Percentiles rank a stretch among this genome's conserved stretches.
Evolutionary conservation across 2,113 vertebrate species (phyloP).

Genomic region (Laticauda colubrina): DNA sequence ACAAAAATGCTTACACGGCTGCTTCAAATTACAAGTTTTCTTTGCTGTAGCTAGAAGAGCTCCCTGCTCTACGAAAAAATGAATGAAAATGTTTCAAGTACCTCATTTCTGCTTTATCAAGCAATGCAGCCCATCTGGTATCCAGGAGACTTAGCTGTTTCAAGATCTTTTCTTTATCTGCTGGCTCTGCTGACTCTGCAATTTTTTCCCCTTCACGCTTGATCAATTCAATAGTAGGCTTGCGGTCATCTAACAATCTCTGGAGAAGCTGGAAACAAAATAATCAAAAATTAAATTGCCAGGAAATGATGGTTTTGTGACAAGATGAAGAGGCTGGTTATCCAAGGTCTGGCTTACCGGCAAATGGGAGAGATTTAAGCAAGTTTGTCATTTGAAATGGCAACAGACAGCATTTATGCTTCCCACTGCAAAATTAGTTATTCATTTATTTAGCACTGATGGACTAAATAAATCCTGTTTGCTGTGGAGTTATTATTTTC

Average conservation of each 20-base stretch:
- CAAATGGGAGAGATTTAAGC: not conserved
- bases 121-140: conserved; percentile 87
- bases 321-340: not conserved
- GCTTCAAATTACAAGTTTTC: conserved; percentile 1
- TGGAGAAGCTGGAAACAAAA: conserved; percentile 84
- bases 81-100: conserved; percentile 53
- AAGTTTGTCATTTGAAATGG: not conserved
- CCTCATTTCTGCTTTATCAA: conserved; percentile 92
- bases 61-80: not conserved
- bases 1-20: not conserved
- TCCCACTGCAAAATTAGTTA: not conserved
- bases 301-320: conserved; percentile 10
- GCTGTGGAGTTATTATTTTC: not conserved
- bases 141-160: conserved; percentile 87
- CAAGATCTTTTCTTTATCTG: conserved; percentile 88
- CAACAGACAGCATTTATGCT: not conserved
- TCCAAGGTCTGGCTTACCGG: not conserved
- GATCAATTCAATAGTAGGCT: conserved; percentile 89
- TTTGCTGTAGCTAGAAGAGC: conserved; percentile 11
- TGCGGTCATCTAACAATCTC: conserved; percentile 90
- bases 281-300: conserved; percentile 25
- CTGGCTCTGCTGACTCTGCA: conserved; percentile 83
- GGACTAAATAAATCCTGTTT: not conserved
- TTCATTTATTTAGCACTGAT: not conserved
- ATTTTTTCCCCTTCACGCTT: conserved; percentile 93